Evolutionary conservation across 2,797 vertebrate species (phyloP), one percentile per base, ranked within the genome.

Genomic region (Nothura maculosa): DNA sequence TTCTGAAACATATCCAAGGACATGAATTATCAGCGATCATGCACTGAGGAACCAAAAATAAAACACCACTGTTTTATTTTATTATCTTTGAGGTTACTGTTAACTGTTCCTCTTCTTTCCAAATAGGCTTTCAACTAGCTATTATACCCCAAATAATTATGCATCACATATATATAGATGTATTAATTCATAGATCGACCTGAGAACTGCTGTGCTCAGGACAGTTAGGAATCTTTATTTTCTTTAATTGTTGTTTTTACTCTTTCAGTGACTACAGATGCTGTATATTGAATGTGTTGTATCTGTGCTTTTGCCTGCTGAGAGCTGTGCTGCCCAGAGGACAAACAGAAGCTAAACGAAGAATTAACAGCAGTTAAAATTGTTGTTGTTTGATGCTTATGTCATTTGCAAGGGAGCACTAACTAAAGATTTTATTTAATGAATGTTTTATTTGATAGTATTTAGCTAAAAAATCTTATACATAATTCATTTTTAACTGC

Each of bases 341-440:
- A 74, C 77, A 89, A 73, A 91, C 67, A 75, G 34, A 79, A 70
- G 63, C 85, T 83, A 66, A 93, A 67, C 66, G 45, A 91, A 85
- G 60, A 66, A 70, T 87, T 91, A 80, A 60, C 48, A 72, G 54
- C 64, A 62, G 27, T 93, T 93, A 73, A 90, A 93, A 90, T 60
- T 68, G 10, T 16, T 18, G 40, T 87, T 92, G 27, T 94, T 91
- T 88, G 30, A 73, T 50, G 79, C 61, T 63, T 55, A 32, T 66
- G 62, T 34, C 47, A 38, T 87, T 42, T 88, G 50, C 79, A 85
- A 77, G 38, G 52, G 60, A 1, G 0, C 45, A 25, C 63, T 81
- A 76, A 66, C 32, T 38, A 60, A 34, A 82, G 32, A 5, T 62
- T 82, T 70, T 76, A 34, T 22, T 42, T 82, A 76, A 48, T 40